Percentiles rank a stretch among this genome's conserved stretches.
Evolutionary conservation across 2,888 invertebrate genomes (phyloP).

Genomic region (Amphipyra tragopoginis): DNA sequence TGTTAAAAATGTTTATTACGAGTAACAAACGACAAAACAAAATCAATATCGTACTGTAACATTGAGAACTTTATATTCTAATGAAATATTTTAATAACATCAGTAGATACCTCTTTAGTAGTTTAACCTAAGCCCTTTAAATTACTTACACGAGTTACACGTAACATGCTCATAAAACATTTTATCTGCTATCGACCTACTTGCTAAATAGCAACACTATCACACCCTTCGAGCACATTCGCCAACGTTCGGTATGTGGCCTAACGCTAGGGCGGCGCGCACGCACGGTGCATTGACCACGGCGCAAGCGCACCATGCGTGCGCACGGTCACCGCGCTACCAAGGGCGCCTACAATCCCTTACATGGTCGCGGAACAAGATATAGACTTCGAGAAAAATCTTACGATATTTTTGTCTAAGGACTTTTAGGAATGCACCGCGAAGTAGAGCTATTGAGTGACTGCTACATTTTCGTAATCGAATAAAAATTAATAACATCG

Average conservation of each 20-base stretch:
- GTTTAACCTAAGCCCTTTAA: conserved; percentile 39
- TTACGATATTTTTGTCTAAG: too few relatives aligned
- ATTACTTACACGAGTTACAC: conserved; percentile 25
- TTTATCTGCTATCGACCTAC: conserved; percentile 45
- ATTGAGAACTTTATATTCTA: too few relatives aligned
- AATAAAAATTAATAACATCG: too few relatives aligned
- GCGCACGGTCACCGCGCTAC: conserved; percentile 72
- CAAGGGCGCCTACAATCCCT: conserved; percentile 89
- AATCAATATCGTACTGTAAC: too few relatives aligned
- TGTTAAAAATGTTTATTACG: background rate
- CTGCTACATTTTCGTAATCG: too few relatives aligned
- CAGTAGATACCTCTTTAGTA: conserved; percentile 10
- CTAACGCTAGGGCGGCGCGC: conserved; percentile 42
- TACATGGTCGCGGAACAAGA: conserved; percentile 55
- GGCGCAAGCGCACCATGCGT: conserved; percentile 62
- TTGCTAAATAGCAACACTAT: conserved; percentile 43
- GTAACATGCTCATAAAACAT: conserved; percentile 37
- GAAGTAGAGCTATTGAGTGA: too few relatives aligned
- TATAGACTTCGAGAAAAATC: conserved; percentile 43
- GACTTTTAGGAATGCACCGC: too few relatives aligned
- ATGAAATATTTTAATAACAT: background rate
- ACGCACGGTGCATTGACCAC: conserved; percentile 60
- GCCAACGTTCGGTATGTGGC: conserved; percentile 33
- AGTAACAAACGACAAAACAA: too few relatives aligned
- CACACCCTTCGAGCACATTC: conserved; percentile 52